Conservation (phyloP, 2,888 invertebrate genomes). For the Cosmia pyralina region DNA sequence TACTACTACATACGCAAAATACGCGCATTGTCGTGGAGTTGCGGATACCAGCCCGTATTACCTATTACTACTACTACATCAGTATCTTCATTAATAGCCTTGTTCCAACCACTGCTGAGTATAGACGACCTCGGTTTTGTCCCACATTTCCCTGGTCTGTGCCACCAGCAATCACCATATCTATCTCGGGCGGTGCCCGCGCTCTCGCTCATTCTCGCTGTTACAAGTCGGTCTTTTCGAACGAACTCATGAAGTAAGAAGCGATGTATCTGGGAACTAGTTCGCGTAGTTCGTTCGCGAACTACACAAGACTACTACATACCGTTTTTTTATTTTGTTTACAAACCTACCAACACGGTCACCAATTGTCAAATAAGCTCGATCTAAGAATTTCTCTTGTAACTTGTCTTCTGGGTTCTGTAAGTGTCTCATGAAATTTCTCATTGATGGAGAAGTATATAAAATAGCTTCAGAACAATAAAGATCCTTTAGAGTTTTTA, state of each 20-base stretch:
- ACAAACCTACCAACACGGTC: conserved; percentile 54
- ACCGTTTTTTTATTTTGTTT: background rate
- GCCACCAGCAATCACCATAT: background rate
- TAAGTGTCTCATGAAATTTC: conserved; percentile 59
- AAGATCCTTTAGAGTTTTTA: conserved; percentile 69
- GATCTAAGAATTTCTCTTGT: conserved; percentile 54
- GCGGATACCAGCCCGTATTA: too few species aligned
- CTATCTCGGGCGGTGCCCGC: background rate
- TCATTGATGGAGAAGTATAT: conserved; percentile 67
- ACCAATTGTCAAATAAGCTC: conserved; percentile 14
- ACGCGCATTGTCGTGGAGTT: too few species aligned
- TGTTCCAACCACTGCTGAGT: background rate
- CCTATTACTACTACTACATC: background rate
- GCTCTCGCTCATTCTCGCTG: background rate
- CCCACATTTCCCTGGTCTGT: background rate
- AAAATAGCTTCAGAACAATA: conserved; percentile 59
- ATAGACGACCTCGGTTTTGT: background rate
- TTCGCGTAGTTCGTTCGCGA: background rate
- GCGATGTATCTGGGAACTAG: background rate
- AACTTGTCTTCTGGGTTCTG: conserved; percentile 43
- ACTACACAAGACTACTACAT: background rate
- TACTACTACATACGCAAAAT: too few species aligned
- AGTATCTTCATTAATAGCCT: background rate
- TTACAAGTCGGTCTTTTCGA: background rate
- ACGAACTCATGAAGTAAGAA: background rate